A percentile compares a stretch with the other conserved stretches of the same genome.
Conservation (phyloP, 2,888 invertebrate species). For the Lithophane semibrunnea region DNA sequence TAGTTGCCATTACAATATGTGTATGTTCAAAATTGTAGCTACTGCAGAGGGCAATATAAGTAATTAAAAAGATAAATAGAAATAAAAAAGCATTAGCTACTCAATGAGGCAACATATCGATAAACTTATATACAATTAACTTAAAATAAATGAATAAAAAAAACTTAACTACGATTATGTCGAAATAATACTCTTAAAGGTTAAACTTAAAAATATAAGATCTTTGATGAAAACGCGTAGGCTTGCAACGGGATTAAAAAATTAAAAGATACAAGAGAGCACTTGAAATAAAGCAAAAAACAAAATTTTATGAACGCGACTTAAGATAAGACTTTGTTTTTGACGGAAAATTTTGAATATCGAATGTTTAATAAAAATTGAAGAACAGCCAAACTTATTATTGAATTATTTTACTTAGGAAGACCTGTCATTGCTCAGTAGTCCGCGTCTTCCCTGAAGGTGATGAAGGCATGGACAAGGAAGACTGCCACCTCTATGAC, state of each 20-base stretch:
- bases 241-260: constrained; percentile 54
- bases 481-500: constrained; percentile 91
- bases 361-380: not conserved
- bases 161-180: constrained; percentile 49
- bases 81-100: constrained; percentile 60
- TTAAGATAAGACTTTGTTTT: constrained; percentile 3
- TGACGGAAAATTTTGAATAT: constrained; percentile 6
- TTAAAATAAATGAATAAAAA: constrained; percentile 31
- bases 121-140: constrained; percentile 47
- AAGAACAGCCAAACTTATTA: constrained; percentile 30
- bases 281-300: constrained; percentile 12
- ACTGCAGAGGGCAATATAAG: constrained; percentile 70
- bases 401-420: constrained; percentile 27
- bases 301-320: not conserved
- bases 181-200: constrained; percentile 59
- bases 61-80: constrained; percentile 9
- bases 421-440: constrained; percentile 76
- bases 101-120: constrained; percentile 58
- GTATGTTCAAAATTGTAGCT: constrained; percentile 62
- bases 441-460: constrained; percentile 90
- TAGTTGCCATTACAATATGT: constrained; percentile 34
- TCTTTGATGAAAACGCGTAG: constrained; percentile 40
- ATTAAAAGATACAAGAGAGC: constrained; percentile 30
- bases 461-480: constrained; percentile 91
- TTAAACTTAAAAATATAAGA: constrained; percentile 48